Evolutionary conservation across 2,888 invertebrate species (phyloP), one percentile per base, ranked within the genome.

Genomic region (Drosophila helvetica): DNA sequence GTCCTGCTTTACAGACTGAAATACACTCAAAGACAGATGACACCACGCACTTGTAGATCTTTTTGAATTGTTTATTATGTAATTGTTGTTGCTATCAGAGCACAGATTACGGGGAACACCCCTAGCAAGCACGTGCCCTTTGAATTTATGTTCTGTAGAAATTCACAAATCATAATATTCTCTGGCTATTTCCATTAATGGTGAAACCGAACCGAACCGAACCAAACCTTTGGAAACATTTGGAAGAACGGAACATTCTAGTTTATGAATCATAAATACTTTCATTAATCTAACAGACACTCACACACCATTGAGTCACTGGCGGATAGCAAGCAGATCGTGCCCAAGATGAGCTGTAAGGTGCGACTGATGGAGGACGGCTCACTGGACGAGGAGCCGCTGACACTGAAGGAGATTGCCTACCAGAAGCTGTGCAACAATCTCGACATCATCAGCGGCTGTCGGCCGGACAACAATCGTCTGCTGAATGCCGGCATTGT

Each of bases 401-500:
- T 91, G 43, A 91, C 92, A 46, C 75, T 92, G 56, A 90, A 90
- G 74, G 92, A 92, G 67, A 92, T 91, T 63, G 88, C 90, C 27
- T 92, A 91, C 79, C 91, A 91, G 76, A 92, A 90, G 81, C 84
- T 92, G 38, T 91, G 92, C 60, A 91, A 89, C 60, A 90, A 91
- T 77, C 73, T 92, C 55, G 80, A 90, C 68, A 90, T 92, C n/a
- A 89, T 92, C 51, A 91, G 92, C 61, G 62, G 63, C 61, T 76
- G 58, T 38, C 74, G 79, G 18, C 81, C 79, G 9, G 75, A 73
- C 7, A 91, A 91, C 5, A 84, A 90, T 57, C 87, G 92, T 10
- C 82, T 80, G 46, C 90, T 96, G 2, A 92, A 93, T 62, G 92
- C 94, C 59, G 94, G 94, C 48, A 92, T 95, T 64, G 93, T 94